phyloP scores from a whole-genome alignment of 1,140 invertebrate genomes.

The Paramacrobiotus metropolitanus region DNA sequence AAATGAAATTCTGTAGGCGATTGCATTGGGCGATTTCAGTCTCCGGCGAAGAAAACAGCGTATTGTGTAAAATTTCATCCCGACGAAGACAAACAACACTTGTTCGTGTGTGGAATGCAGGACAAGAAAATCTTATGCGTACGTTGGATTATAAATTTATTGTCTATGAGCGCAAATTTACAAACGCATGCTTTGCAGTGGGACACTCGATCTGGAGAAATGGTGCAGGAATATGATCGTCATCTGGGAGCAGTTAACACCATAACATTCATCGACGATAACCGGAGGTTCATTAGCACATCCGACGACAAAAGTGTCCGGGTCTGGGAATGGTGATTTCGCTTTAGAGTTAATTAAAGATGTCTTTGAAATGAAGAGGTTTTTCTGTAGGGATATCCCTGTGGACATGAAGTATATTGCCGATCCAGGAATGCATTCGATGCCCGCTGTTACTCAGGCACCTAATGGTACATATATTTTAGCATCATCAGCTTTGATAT shows the following conservation, averaged over 20 bases:
- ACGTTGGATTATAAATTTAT: too few relatives aligned
- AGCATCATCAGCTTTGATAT: too few relatives aligned
- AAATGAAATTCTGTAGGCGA: constrained; percentile 33
- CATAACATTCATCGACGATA: constrained; percentile 97
- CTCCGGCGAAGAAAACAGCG: constrained; percentile 58
- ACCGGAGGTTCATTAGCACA: constrained; percentile 85
- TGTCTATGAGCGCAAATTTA: constrained; percentile 9
- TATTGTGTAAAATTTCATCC: constrained; percentile 97
- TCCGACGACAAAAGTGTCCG: constrained; percentile 95
- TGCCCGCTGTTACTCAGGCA: constrained; percentile 77
- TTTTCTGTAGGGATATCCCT: constrained; percentile 62
- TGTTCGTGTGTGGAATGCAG: constrained; percentile 91
- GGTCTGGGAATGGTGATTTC: constrained; percentile 86
- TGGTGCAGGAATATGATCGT: constrained; percentile 93
- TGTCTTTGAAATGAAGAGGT: constrained; percentile 8
- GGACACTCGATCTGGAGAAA: constrained; percentile 78
- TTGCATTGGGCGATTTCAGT: constrained; percentile 66
- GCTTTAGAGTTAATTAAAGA: constrained; percentile 8
- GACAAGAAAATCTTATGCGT: constrained; percentile 98
- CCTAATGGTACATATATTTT: constrained; percentile 45
- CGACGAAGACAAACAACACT: constrained; percentile 81
- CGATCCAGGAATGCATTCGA: constrained; percentile 98
- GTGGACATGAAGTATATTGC: constrained; percentile 99
- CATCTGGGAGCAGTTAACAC: constrained; percentile 96
- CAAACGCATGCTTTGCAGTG: too few relatives aligned